Conservation (phyloP, 2,888 invertebrate species). For the Himalopsyche japonica region DNA sequence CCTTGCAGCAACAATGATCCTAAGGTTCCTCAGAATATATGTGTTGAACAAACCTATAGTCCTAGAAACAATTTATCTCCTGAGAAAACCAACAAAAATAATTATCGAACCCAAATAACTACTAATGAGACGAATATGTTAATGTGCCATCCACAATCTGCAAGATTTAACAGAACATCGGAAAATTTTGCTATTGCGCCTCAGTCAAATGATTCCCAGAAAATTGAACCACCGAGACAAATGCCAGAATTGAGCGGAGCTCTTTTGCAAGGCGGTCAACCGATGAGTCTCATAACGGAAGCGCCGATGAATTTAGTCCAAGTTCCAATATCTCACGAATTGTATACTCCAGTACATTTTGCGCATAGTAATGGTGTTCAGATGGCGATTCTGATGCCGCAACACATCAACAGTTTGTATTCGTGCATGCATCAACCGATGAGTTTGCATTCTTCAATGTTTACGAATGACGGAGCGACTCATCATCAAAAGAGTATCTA, state of each 20-base stretch:
- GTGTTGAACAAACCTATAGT: constrained; percentile 37
- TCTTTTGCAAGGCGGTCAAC: constrained; percentile 55
- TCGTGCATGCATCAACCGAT: constrained; percentile 45
- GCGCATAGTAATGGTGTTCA: constrained; percentile 56
- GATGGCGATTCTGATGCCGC: constrained; percentile 64
- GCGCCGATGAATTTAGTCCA: constrained; percentile 57
- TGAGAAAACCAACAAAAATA: constrained; percentile 11
- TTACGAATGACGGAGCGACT: constrained; percentile 3
- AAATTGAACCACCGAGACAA: constrained; percentile 51
- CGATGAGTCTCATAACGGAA: constrained; percentile 50
- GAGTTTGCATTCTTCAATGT: constrained; percentile 46
- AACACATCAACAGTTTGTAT: constrained; percentile 53
- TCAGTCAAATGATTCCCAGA: constrained; percentile 47
- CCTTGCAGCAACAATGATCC: constrained; percentile 23
- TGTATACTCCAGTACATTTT: constrained; percentile 49
- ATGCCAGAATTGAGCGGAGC: constrained; percentile 41
- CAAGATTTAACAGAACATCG: constrained; percentile 14
- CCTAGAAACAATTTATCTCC: constrained; percentile 26
- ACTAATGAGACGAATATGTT: constrained; percentile 30
- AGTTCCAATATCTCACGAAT: constrained; percentile 53
- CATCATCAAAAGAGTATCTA: constrained; percentile 36
- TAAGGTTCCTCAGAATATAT: constrained; percentile 35
- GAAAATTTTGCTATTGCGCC: constrained; percentile 10
- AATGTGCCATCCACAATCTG: constrained; percentile 36
- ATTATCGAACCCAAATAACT: constrained; percentile 19